phyloP scores from a whole-genome alignment of 1,140 invertebrate genomes.

The Elysia chlorotica region DNA sequence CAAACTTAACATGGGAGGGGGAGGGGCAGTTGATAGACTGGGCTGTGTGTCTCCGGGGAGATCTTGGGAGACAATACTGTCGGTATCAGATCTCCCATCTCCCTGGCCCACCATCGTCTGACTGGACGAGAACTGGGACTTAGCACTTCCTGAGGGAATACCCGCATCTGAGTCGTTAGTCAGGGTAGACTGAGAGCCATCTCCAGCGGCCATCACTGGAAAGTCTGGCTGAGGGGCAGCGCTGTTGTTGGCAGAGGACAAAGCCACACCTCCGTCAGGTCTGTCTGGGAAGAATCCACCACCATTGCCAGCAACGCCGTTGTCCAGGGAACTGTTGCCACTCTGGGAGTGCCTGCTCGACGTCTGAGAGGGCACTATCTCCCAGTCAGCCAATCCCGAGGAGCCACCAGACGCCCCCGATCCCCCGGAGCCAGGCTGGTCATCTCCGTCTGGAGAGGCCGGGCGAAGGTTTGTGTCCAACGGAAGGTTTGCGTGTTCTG shows the following conservation, averaged over 20 bases:
- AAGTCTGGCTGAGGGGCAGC: too few species aligned
- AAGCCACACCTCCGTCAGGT: not conserved
- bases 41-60: too few species aligned
- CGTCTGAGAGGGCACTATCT: conserved; percentile 36
- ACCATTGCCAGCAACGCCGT: conserved; percentile 41
- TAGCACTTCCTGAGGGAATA: too few species aligned
- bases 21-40: too few species aligned
- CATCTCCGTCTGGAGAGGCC: conserved; percentile 13
- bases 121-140: too few species aligned
- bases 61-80: too few species aligned
- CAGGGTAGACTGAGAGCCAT: not conserved
- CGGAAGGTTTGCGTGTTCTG: not conserved
- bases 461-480: not conserved
- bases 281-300: conserved; percentile 19
- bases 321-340: conserved; percentile 44
- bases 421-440: conserved; percentile 31
- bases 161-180: not conserved
- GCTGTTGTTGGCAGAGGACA: too few species aligned
- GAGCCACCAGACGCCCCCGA: conserved; percentile 29
- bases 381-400: conserved; percentile 42
- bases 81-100: too few species aligned
- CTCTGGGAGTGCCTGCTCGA: too few species aligned
- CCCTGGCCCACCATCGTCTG: too few species aligned
- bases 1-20: not conserved
- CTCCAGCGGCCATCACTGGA: too few species aligned